A percentile compares a stretch with the other conserved stretches of the same genome.
These are phyloP conservation scores for Drosophila nr. medialis DNA, from an alignment of 2,888 invertebrate species.

Conservation along the genomic window DNA sequence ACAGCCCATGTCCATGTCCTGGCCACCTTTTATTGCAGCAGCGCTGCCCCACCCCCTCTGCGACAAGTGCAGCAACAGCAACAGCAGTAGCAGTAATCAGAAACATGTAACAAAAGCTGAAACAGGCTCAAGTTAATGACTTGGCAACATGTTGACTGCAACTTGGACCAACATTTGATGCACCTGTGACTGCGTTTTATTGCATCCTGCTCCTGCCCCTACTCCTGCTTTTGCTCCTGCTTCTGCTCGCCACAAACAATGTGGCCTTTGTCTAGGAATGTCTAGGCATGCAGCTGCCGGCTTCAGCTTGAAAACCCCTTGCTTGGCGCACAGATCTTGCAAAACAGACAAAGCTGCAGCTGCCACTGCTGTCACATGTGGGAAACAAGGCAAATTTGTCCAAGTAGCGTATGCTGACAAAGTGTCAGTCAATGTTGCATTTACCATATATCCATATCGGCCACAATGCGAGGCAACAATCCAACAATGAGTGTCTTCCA, in stretches of 20 bases:
- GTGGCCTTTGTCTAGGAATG: conserved; percentile 28
- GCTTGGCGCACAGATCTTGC: conserved; percentile 13
- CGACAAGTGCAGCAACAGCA: conserved; percentile 3
- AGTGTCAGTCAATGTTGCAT: conserved; percentile 58
- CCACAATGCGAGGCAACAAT: conserved; percentile 6
- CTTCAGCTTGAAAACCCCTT: conserved; percentile 36
- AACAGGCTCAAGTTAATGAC: conserved; percentile 79
- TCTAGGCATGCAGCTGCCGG: conserved; percentile 50
- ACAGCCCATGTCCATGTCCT: conserved; percentile 63
- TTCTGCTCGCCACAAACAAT: conserved; percentile 10
- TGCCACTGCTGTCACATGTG: conserved; percentile 22
- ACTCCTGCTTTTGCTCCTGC: neutral
- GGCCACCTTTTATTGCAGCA: conserved; percentile 61
- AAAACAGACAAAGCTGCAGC: conserved; percentile 26
- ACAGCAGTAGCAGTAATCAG: conserved; percentile 56
- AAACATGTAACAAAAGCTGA: conserved; percentile 76
- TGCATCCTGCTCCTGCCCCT: conserved; percentile 63
- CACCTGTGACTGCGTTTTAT: conserved; percentile 75
- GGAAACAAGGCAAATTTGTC: conserved; percentile 60
- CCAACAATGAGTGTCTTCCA: conserved; percentile 47
- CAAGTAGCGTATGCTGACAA: conserved; percentile 60
- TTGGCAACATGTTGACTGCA: conserved; percentile 76
- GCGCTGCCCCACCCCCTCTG: conserved; percentile 7
- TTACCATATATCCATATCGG: conserved; percentile 55
- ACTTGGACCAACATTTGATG: conserved; percentile 63